These are phyloP conservation scores for Spodoptera picta DNA, from an alignment of 2,888 invertebrate genomes.

Conservation along the genomic window DNA sequence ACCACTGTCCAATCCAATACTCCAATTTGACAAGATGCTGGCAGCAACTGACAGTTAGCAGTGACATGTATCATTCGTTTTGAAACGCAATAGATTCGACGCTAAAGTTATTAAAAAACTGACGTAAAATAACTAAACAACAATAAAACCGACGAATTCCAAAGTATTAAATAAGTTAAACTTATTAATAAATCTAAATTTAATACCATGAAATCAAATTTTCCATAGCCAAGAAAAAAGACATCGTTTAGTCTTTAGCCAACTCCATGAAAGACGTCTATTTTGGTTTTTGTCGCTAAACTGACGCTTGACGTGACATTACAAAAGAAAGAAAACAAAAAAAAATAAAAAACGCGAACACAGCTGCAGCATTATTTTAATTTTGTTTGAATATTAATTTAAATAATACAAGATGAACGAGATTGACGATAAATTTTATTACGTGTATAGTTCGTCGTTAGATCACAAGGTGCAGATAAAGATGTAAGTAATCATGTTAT, in stretches of 20 bases:
- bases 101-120: too few relatives aligned
- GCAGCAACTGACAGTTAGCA: constrained; percentile 6
- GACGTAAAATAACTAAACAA: too few relatives aligned
- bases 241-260: too few relatives aligned
- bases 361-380: constrained; percentile 34
- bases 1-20: constrained; percentile 15
- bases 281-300: too few relatives aligned
- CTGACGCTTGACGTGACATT: too few relatives aligned
- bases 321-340: constrained; percentile 13
- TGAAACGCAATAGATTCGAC: too few relatives aligned
- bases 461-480: constrained; percentile 96
- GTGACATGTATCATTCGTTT: not conserved
- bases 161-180: too few relatives aligned
- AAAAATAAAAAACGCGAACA: constrained; percentile 16
- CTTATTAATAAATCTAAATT: too few relatives aligned
- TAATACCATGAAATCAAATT: too few relatives aligned
- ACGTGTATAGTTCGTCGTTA: constrained; percentile 97
- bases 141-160: too few relatives aligned
- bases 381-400: not conserved
- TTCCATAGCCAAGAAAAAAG: too few relatives aligned
- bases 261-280: too few relatives aligned
- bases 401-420: constrained; percentile 89
- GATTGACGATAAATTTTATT: constrained; percentile 94
- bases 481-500: constrained; percentile 90
- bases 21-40: constrained; percentile 1